Evolutionary conservation across 2,113 vertebrate species (phyloP).

Genomic region (Cromileptes altivelis): DNA sequence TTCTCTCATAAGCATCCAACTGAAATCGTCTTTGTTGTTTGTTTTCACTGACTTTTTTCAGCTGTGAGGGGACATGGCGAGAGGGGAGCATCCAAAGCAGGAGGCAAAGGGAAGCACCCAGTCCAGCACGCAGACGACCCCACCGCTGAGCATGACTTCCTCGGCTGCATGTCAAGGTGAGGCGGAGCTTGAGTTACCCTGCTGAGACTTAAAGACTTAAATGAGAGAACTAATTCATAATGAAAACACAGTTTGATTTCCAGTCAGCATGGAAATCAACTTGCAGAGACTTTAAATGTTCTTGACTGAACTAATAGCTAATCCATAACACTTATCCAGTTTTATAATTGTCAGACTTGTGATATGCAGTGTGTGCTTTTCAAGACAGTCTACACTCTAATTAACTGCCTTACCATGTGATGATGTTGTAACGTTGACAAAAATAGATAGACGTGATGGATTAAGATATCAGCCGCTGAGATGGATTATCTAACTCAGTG

Average conservation of each 20-base stretch:
- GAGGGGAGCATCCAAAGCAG: constrained; percentile 77
- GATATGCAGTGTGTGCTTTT: neutral
- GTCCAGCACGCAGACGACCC: constrained; percentile 78
- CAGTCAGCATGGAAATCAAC: constrained; percentile 1
- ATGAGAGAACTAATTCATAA: neutral
- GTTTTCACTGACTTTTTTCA: constrained; percentile 41
- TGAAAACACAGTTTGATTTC: neutral
- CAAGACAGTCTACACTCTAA: neutral
- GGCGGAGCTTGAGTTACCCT: constrained; percentile 39
- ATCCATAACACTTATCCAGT: neutral
- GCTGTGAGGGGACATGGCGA: constrained; percentile 85
- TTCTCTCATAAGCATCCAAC: neutral
- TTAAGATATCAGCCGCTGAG: neutral
- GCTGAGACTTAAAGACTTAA: neutral
- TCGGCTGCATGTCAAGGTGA: constrained; percentile 97
- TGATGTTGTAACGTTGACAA: neutral
- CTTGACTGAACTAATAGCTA: neutral
- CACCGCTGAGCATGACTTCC: constrained; percentile 91
- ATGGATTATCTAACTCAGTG: neutral
- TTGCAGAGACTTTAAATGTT: neutral
- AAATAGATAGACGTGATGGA: neutral
- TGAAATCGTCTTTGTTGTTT: neutral
- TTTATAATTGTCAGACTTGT: neutral
- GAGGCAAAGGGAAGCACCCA: constrained; percentile 83
- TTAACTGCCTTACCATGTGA: neutral